Conservation (phyloP, 2,113 vertebrate genomes). For the Garra rufa region DNA sequence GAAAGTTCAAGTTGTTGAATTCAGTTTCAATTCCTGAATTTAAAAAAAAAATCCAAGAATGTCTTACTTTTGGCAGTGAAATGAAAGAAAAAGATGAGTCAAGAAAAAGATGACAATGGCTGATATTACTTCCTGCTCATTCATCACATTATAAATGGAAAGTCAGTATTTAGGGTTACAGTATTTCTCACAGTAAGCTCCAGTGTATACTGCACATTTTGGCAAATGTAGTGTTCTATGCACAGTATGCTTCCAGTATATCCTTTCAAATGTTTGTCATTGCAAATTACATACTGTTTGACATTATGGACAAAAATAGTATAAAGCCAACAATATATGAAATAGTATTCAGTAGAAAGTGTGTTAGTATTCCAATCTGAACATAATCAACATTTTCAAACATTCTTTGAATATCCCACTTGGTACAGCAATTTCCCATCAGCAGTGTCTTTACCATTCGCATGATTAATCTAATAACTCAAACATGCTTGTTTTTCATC, state of each 20-base stretch:
- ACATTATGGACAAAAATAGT: not conserved
- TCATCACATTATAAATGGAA: not conserved
- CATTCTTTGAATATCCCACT: slow-evolving; percentile 21
- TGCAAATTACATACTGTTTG: not conserved
- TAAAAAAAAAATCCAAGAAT: not conserved
- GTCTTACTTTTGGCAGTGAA: not conserved
- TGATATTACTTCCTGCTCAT: not conserved
- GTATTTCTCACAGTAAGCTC: not conserved
- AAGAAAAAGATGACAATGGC: not conserved
- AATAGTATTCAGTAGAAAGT: not conserved
- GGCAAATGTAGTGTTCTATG: not conserved
- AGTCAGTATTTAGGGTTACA: not conserved
- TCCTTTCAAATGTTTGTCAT: not conserved
- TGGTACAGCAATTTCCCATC: slow-evolving; percentile 46
- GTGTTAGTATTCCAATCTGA: not conserved
- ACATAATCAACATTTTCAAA: not conserved
- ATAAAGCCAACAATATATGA: no score
- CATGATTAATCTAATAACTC: slow-evolving; percentile 50
- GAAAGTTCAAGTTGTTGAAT: not conserved
- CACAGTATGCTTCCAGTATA: not conserved
- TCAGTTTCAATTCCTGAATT: not conserved
- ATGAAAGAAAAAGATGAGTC: not conserved
- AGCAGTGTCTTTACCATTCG: slow-evolving; percentile 4
- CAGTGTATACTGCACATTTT: not conserved
- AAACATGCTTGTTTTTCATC: slow-evolving; percentile 47